phyloP scores from a whole-genome alignment of 2,113 vertebrate genomes.

The Python bivittatus region DNA sequence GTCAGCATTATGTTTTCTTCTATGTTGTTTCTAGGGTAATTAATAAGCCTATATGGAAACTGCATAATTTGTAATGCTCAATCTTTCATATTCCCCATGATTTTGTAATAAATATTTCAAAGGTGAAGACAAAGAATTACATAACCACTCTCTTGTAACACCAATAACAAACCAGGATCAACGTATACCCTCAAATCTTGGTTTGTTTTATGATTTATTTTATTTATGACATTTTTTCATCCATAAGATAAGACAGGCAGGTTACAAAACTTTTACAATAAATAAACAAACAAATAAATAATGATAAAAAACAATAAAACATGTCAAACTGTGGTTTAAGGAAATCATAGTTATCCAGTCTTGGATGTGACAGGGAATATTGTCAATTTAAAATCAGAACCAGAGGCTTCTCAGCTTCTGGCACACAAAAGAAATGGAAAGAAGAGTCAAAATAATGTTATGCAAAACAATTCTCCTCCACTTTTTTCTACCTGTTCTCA shows the following conservation, averaged over 20 bases:
- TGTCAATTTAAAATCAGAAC: not conserved
- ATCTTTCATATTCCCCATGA: not conserved
- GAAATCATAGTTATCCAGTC: not conserved
- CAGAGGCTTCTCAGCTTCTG: not conserved
- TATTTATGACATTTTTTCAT: not conserved
- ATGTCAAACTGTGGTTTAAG: not conserved
- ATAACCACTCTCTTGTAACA: not conserved
- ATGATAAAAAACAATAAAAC: not conserved
- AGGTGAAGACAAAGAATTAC: not conserved
- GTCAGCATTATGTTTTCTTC: not conserved
- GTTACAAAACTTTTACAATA: not conserved
- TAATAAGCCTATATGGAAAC: not conserved
- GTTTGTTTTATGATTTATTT: not conserved
- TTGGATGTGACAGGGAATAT: not conserved
- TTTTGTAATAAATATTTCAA: not conserved
- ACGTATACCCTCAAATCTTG: not conserved
- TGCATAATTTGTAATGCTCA: not conserved
- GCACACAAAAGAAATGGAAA: not conserved
- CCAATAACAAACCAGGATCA: not conserved
- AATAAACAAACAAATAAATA: no score
- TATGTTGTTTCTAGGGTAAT: not conserved
- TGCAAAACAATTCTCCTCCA: not conserved
- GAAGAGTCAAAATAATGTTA: not conserved
- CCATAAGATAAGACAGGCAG: not conserved
- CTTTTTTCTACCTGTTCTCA: not conserved